Base-by-base conservation (phyloP, 2,888 invertebrate species). In the Microctonus brassicae region DNA sequence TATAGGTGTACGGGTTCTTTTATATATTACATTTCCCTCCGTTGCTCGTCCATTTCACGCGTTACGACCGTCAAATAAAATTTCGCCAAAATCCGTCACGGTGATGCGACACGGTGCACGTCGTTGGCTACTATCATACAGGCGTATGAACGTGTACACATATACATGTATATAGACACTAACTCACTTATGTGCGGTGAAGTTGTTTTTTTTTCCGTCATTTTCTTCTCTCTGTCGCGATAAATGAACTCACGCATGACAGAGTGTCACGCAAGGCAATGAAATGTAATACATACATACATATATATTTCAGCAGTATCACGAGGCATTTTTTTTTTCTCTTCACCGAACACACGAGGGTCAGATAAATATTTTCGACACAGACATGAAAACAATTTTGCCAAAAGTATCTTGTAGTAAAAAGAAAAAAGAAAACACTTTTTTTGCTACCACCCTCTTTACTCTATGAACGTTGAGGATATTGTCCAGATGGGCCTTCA, bases 61-160 rank as follows among this genome's bases (percentile, higher is more conserved):
- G 76, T 76, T 78, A 74, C 76, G 76, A 78, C 69, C 78, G 69
- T 76, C 78, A 77, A 78, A 79, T 78, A 78, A 82, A 80, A 80
- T 76, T 78, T 78, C 72, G 69, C 72, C 77, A 57, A 71, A 64
- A 63, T 69, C 64, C 70, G 60, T 70, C 70, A 65, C 64, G 33
- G 63, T 57, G 34, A 58, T 70, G 62, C 36, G 57, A 47, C 63
- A 47, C 29, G 22, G 36, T 42, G 24, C 42, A 62, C 24, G 20
- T 22, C 13, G 24, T 36, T 36, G 22, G 24, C 42, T 42, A 36
- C 61, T 36, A 29, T 20, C 42, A 62, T 62, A 24, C 10, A 22
- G 13, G 22, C 17, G 47, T 70, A 72, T 61, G 73, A 62, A 73
- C 68, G 55, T 67, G 62, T 63, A 34, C 64, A 69, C 73, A 69